Percentiles rank a stretch among this genome's conserved stretches.
These are phyloP conservation scores for Eubasilissa regina DNA, from an alignment of 1,140 invertebrate genomes.

Conservation along the genomic window DNA sequence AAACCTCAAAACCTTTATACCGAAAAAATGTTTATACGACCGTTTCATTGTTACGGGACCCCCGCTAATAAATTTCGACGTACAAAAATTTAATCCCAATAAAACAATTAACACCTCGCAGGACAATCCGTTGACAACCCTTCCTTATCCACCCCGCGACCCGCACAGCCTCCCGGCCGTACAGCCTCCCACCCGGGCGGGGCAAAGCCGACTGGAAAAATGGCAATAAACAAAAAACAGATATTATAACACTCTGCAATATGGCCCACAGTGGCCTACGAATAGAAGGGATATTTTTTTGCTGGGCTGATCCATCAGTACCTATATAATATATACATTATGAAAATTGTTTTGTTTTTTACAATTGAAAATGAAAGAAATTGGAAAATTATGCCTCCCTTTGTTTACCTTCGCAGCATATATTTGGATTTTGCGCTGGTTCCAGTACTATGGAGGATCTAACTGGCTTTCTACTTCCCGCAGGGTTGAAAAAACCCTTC, in stretches of 20 bases:
- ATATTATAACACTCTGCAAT: slow-evolving; percentile 26
- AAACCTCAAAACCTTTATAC: too few relatives aligned
- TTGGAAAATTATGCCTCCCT: too few relatives aligned
- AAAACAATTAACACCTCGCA: slow-evolving; percentile 41
- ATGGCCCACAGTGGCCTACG: background rate
- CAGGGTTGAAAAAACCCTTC: too few relatives aligned
- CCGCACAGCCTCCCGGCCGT: background rate
- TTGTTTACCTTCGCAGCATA: too few relatives aligned
- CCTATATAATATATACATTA: too few relatives aligned
- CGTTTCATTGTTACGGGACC: background rate
- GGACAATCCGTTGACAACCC: slow-evolving; percentile 32
- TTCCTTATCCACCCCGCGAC: background rate
- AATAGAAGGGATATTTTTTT: background rate
- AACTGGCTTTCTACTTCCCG: too few relatives aligned
- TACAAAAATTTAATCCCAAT: slow-evolving; percentile 41
- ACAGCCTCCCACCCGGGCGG: background rate
- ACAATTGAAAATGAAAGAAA: too few relatives aligned
- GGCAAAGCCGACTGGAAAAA: slow-evolving; percentile 25
- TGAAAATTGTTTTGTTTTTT: too few relatives aligned
- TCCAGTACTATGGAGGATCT: too few relatives aligned
- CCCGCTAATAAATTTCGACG: slow-evolving; percentile 33
- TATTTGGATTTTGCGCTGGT: too few relatives aligned
- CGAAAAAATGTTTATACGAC: background rate
- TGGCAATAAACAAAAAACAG: slow-evolving; percentile 42
- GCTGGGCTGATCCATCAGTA: too few relatives aligned